A percentile compares a stretch with the other conserved stretches of the same genome.
Conservation (phyloP, 2,113 vertebrate genomes). For the Cnemophilus loriae region DNA sequence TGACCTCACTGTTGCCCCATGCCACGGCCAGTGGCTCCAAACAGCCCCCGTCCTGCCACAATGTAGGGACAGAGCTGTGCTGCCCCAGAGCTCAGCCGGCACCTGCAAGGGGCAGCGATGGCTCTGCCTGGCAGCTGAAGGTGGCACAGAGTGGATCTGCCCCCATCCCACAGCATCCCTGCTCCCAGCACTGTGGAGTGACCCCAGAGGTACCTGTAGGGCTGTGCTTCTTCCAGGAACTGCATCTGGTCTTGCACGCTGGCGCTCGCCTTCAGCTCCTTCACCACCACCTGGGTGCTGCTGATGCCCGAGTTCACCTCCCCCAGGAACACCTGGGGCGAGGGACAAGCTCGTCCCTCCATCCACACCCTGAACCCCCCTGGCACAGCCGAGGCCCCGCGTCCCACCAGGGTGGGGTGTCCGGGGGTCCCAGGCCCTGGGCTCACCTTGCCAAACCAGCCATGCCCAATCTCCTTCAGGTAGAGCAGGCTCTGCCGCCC, state of each 20-base stretch:
- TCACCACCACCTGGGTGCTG: slow-evolving; percentile 89
- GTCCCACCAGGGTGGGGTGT: accelerated
- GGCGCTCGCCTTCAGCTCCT: slow-evolving; percentile 87
- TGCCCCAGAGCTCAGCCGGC: not conserved
- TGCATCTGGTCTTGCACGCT: slow-evolving; percentile 90
- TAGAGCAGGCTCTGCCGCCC: slow-evolving; percentile 89
- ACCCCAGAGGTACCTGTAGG: slow-evolving; percentile 79
- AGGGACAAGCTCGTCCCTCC: not conserved
- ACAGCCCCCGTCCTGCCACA: accelerated
- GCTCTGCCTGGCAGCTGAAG: not conserved
- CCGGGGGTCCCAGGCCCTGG: not conserved
- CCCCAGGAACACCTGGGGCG: slow-evolving; percentile 84
- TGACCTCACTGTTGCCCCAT: not conserved
- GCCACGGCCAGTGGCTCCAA: accelerated
- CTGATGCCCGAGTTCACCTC: slow-evolving; percentile 85
- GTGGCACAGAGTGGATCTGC: accelerated
- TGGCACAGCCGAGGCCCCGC: accelerated
- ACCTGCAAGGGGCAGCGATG: not conserved
- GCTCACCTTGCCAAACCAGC: slow-evolving; percentile 96
- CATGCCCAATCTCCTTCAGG: slow-evolving; percentile 91
- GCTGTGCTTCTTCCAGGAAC: slow-evolving; percentile 89
- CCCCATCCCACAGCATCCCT: not conserved
- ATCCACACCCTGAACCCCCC: not conserved
- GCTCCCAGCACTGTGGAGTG: accelerated
- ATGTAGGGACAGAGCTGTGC: accelerated